Evolutionary conservation across 2,113 vertebrate species (phyloP).

Genomic region (Pseudorhombus dupliciocellatus): DNA sequence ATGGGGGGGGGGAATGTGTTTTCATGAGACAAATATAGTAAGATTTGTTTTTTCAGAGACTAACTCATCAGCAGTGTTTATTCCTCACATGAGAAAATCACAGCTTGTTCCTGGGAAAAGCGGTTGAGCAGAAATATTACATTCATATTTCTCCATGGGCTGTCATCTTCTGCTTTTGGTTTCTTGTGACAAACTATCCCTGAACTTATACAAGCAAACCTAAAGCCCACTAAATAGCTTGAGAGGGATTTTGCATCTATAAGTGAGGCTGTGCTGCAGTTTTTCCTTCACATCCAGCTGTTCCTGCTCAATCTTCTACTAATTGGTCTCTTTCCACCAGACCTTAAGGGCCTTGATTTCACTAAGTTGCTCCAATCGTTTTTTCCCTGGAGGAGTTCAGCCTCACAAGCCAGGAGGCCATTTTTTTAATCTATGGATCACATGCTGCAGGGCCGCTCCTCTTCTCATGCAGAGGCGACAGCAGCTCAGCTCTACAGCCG

Average conservation of each 20-base stretch:
- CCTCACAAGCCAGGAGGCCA: conserved; percentile 16
- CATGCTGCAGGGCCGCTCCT: conserved; percentile 30
- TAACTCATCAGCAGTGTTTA: not conserved
- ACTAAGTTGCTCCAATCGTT: conserved; percentile 29
- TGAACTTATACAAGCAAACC: conserved; percentile 10
- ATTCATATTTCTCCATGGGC: conserved; percentile 8
- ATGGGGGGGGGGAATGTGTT: not conserved
- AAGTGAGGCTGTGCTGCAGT: conserved; percentile 10
- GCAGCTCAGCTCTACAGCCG: conserved; percentile 13
- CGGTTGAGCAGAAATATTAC: conserved; percentile 2
- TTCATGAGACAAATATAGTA: not conserved
- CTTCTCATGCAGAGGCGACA: conserved; percentile 12
- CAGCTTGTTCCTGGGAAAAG: conserved; percentile 8
- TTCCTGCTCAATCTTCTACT: conserved; percentile 30
- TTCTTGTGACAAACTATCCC: conserved; percentile 6
- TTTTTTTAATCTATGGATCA: conserved; percentile 44
- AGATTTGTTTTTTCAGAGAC: not conserved
- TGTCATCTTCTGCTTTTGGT: conserved; percentile 1
- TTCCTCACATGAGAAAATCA: not conserved
- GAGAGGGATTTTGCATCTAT: not conserved
- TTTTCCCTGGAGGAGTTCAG: conserved; percentile 17
- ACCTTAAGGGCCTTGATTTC: conserved; percentile 31
- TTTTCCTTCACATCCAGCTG: conserved; percentile 23
- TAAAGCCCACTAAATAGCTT: not conserved
- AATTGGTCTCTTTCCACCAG: conserved; percentile 41